A percentile compares a stretch with the other conserved stretches of the same genome.
phyloP scores from a whole-genome alignment of 2,888 invertebrate species.

The Microplitis manilae region DNA sequence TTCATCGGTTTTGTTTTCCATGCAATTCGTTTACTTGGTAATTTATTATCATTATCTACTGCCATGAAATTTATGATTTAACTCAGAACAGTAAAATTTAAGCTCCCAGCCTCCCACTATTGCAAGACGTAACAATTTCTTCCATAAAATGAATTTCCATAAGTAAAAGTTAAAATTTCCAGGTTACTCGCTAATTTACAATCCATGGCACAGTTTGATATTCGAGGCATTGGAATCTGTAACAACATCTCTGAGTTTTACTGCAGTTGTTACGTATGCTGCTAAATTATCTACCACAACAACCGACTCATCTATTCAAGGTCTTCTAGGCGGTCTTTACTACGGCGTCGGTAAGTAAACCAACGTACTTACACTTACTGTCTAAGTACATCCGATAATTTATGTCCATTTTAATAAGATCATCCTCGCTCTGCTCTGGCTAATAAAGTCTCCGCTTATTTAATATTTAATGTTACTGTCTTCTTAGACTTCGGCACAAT shows the following conservation, averaged over 20 bases:
- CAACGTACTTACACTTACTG: background rate
- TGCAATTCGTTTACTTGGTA: slow-evolving; percentile 80
- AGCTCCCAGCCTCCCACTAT: too few relatives aligned
- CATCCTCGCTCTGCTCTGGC: background rate
- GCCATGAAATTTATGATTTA: too few relatives aligned
- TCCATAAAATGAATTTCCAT: background rate
- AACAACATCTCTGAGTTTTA: slow-evolving; percentile 82
- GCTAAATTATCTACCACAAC: slow-evolving; percentile 81
- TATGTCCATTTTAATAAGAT: slow-evolving; percentile 20
- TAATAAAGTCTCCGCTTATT: background rate
- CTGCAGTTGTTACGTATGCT: slow-evolving; percentile 85
- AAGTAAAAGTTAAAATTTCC: slow-evolving; percentile 37
- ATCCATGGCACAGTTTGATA: slow-evolving; percentile 83
- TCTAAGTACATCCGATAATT: background rate
- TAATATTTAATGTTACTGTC: background rate
- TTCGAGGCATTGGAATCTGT: slow-evolving; percentile 86
- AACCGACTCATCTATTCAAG: slow-evolving; percentile 84
- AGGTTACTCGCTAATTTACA: slow-evolving; percentile 84
- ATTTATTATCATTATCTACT: slow-evolving; percentile 48
- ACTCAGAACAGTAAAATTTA: too few relatives aligned
- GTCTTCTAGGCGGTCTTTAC: slow-evolving; percentile 84
- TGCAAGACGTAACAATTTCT: too few relatives aligned
- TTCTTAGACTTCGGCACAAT: too few relatives aligned
- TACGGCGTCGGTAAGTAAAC: slow-evolving; percentile 80
- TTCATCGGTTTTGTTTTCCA: slow-evolving; percentile 86